Conservation (phyloP, 2,888 invertebrate species). For the Endomychus coccineus region DNA sequence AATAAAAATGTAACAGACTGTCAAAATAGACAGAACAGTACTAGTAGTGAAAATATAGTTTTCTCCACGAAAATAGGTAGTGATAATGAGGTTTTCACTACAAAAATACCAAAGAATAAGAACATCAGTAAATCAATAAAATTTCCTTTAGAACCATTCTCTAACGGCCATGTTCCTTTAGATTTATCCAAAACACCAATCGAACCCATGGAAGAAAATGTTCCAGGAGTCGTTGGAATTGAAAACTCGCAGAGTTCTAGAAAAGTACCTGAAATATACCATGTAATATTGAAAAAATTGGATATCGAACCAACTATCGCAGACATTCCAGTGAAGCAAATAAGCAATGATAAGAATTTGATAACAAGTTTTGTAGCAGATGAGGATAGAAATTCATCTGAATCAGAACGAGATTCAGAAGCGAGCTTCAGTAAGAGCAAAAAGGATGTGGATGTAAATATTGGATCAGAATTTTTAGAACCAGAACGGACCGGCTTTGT, state of each 20-base stretch:
- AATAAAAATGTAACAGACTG: conserved; percentile 10
- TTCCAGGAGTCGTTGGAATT: too few species aligned
- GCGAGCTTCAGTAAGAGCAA: conserved; percentile 41
- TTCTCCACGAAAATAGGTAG: conserved; percentile 64
- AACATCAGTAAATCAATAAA: conserved; percentile 14
- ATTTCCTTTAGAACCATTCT: too few species aligned
- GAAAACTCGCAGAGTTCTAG: too few species aligned
- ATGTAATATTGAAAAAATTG: too few species aligned
- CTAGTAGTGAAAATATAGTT: conserved; percentile 47
- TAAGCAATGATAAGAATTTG: conserved; percentile 6
- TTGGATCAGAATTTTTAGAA: conserved; percentile 52
- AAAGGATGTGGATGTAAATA: conserved; percentile 32
- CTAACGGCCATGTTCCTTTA: too few species aligned
- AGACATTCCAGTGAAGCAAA: neutral
- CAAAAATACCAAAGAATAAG: conserved; percentile 40
- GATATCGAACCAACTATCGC: neutral
- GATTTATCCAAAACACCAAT: too few species aligned
- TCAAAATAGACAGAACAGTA: conserved; percentile 37
- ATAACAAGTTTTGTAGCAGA: conserved; percentile 31
- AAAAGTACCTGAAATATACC: too few species aligned
- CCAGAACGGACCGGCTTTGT: conserved; percentile 71
- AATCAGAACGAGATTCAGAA: conserved; percentile 66
- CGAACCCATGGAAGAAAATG: too few species aligned
- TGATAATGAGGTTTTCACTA: conserved; percentile 60
- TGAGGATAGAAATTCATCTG: conserved; percentile 55